phyloP scores from a whole-genome alignment of 2,888 invertebrate genomes.

The Norana najaformis region DNA sequence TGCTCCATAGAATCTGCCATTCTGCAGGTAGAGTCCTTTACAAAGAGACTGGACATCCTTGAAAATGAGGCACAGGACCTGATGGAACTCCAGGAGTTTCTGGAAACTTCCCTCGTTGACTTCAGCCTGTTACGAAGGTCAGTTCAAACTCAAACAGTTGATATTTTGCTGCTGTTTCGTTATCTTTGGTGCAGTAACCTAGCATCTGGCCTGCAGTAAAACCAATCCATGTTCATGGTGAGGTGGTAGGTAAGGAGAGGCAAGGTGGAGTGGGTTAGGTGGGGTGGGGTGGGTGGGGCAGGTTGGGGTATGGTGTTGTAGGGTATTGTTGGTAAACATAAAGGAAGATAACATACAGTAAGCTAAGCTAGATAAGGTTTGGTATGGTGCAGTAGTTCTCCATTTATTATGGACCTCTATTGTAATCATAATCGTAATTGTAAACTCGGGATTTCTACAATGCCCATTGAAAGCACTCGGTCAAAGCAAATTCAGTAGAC shows the following conservation, averaged over 20 bases:
- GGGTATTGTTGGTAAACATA: not conserved
- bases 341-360: not conserved
- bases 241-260: too few relatives aligned
- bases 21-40: constrained; percentile 55
- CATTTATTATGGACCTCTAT: not conserved
- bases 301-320: too few relatives aligned
- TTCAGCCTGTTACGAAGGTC: constrained; percentile 58
- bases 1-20: constrained; percentile 50
- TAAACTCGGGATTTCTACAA: too few relatives aligned
- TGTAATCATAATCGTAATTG: too few relatives aligned
- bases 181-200: too few relatives aligned
- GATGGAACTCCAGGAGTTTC: constrained; percentile 60
- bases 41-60: constrained; percentile 53
- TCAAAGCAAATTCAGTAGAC: too few relatives aligned
- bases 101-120: constrained; percentile 60
- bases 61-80: constrained; percentile 62
- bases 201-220: too few relatives aligned
- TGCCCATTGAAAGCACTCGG: too few relatives aligned
- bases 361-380: not conserved
- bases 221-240: too few relatives aligned
- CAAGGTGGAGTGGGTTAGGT: too few relatives aligned
- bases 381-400: not conserved
- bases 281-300: too few relatives aligned
- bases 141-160: not conserved
- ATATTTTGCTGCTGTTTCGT: not conserved